Base-by-base conservation (phyloP, 2,113 vertebrate species). In the Hyaena hyaena region DNA sequence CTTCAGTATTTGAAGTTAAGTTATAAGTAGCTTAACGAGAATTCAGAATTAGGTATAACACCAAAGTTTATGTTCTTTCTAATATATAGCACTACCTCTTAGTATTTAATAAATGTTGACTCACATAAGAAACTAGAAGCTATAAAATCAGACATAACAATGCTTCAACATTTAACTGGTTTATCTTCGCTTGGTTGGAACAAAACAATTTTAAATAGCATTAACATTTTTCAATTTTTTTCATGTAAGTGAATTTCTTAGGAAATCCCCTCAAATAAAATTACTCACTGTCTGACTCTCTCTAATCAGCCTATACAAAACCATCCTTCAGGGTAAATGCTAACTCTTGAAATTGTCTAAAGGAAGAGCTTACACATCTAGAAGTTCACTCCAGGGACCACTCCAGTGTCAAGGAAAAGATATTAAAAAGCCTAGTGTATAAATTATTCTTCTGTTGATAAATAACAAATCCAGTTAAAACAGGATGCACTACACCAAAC, bases 31-130 rank as follows among this genome's bases (percentile, higher is more conserved):
- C 55, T 93, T 81, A 95, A 77, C 23, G 19, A 93, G 71, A 94
- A 96, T 55, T 96, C 69, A 93, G 97, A 87, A 39, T 21, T 68
- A 96, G 45, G 21, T 69, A 53, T 95, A 53, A 93, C 50, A 96
- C 43, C 73, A 74, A 97, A 80, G 58, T 85, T 50, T 93, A 53
- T 61, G 17, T 45, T 93, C 15, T 39, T 93, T 94, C 71, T 87
- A 88, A 65, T 80, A 85, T 74, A 80, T 61, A 96, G 92, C 86
- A 68, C 3, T 84, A 26, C 9, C 63, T 92, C 63, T 95, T 17
- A 48, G 9, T 90, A 83, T 77, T 96, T 66, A 93, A 93, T 88
- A 79, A 95, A 31, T 77, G 10, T 33, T 95, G 35, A 93, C 86
- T 66, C 91, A 21, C 21, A 50, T 90, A 93, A 90, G 35, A 95